Percentiles rank a stretch among this genome's conserved stretches.
These are phyloP conservation scores for Todiramphus chloris DNA, from an alignment of 2,113 vertebrate species.

Conservation along the genomic window DNA sequence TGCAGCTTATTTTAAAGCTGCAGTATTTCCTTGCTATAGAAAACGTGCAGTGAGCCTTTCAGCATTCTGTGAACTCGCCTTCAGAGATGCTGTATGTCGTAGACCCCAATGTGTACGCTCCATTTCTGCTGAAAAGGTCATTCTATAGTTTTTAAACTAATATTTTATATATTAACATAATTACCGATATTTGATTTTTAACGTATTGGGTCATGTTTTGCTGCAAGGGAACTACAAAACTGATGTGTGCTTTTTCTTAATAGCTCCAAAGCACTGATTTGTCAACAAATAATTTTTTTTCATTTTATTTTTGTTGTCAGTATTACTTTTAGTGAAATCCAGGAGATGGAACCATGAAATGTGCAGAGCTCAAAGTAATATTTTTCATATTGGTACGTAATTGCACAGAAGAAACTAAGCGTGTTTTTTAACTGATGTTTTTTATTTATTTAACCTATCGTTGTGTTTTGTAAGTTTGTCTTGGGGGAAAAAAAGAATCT, in stretches of 20 bases:
- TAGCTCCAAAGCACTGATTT: slow-evolving; percentile 69
- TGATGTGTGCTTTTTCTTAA: slow-evolving; percentile 58
- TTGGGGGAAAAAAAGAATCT: slow-evolving; percentile 39
- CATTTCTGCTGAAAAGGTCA: slow-evolving; percentile 71
- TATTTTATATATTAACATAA: slow-evolving; percentile 81
- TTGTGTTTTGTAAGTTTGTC: slow-evolving; percentile 72
- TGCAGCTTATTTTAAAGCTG: slow-evolving; percentile 96
- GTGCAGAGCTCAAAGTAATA: slow-evolving; percentile 65
- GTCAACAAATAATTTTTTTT: slow-evolving; percentile 45
- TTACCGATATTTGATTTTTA: slow-evolving; percentile 64
- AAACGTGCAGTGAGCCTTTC: slow-evolving; percentile 85
- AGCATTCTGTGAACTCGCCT: slow-evolving; percentile 75
- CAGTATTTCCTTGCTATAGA: slow-evolving; percentile 87
- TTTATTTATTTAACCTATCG: slow-evolving; percentile 81
- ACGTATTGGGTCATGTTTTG: slow-evolving; percentile 61
- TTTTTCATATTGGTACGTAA: slow-evolving; percentile 73
- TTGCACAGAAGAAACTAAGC: slow-evolving; percentile 72
- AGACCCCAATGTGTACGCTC: slow-evolving; percentile 56
- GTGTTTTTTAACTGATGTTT: slow-evolving; percentile 74
- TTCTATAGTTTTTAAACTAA: slow-evolving; percentile 79
- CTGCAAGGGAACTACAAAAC: slow-evolving; percentile 62
- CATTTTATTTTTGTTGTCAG: slow-evolving; percentile 72
- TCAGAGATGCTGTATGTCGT: slow-evolving; percentile 46
- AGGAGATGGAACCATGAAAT: slow-evolving; percentile 38
- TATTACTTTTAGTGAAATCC: slow-evolving; percentile 78